Evolutionary conservation across 2,888 invertebrate genomes (phyloP), one percentile per base, ranked within the genome.

Genomic region (Cephalotes varians): DNA sequence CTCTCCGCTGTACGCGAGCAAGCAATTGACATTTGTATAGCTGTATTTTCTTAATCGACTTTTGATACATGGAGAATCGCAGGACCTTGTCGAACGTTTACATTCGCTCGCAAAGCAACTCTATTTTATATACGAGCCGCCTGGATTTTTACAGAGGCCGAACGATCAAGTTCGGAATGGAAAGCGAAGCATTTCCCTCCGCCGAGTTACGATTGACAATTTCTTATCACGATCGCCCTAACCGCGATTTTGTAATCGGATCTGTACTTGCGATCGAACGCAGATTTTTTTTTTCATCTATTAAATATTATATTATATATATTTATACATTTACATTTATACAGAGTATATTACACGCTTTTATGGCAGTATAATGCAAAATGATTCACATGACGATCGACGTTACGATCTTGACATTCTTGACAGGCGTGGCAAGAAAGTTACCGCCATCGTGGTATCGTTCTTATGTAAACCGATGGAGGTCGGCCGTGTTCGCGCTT

Each of bases 331-430:
- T 18, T 15, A 7, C 21, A 28, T 31, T 18, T 15, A 7, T 15
- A n/a, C 21, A n/a, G 18, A 9, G 3, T 4, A 15, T n/a, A n/a
- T 10, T 15, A 31, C 28, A 12, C 37, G 18, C 37, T 37, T 37
- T 34, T 4, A 1, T n/a, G 44, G 25, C n/a, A 21, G 1, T 1
- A 15, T 1, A 15, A 34, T 18, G 18, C 25, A 18, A 21, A 79
- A 15, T 71, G 56, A 69, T 79, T 69, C 40, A 69, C 56, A 56
- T 79, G 34, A 18, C 56, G 40, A 44, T 54, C 21, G 73, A 79
- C 47, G 51, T 60, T 56, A 82, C 88, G 88, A 86, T 87, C 87
- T 88, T 88, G 87, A 87, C 88, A 87, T 87, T 87, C 44, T 47
- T 47, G 44, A 47, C 44, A 87, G 88, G 87, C 87, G 87, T 87